Conservation (phyloP, 1,140 invertebrate species). For the Psix sp. region DNA sequence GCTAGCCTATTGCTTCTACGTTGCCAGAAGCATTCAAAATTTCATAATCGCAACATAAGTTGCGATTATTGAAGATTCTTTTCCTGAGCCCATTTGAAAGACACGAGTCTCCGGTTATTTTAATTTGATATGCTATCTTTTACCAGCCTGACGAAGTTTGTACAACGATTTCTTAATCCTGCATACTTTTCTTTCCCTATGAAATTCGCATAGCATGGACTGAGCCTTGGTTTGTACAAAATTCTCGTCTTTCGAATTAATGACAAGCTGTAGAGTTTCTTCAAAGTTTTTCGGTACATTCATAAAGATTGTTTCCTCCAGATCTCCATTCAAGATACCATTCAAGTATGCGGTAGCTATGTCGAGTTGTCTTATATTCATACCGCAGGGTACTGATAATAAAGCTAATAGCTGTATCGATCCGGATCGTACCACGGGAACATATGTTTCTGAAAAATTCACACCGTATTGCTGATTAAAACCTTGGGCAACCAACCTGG, state of each 20-base stretch:
- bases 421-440: too few relatives aligned
- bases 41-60: neutral
- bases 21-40: neutral
- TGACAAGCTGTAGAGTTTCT: neutral
- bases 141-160: neutral
- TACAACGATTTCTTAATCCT: neutral
- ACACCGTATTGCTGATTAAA: too few relatives aligned
- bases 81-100: neutral
- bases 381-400: too few relatives aligned
- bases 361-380: too few relatives aligned
- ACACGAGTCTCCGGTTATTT: neutral
- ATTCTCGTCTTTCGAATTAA: neutral
- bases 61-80: neutral
- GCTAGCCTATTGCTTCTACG: neutral
- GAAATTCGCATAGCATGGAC: neutral
- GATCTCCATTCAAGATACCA: too few relatives aligned
- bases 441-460: too few relatives aligned
- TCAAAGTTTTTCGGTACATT: neutral
- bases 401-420: too few relatives aligned
- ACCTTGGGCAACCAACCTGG: too few relatives aligned
- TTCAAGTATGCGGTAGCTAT: neutral
- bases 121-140: neutral
- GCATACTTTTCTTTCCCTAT: neutral
- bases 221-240: neutral
- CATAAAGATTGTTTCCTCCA: neutral